Conservation (phyloP, 2,888 invertebrate species). For the Stegana nigrithorax region DNA sequence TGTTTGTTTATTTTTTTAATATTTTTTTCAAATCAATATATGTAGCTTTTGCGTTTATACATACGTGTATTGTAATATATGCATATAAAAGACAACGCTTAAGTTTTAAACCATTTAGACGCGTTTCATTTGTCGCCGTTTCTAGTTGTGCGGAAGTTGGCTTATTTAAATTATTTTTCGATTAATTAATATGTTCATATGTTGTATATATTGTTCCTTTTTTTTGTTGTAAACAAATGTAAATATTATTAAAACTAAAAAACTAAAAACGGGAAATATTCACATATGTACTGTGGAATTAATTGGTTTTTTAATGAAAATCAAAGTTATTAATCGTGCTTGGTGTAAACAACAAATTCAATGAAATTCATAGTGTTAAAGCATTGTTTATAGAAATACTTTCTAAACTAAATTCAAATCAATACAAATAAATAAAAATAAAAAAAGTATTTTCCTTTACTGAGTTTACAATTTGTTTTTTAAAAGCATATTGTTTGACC, state of each 20-base stretch:
- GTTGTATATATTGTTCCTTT: background rate
- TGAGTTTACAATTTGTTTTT: no score
- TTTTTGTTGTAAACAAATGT: background rate
- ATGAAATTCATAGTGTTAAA: no score
- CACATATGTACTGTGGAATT: background rate
- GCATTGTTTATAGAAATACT: no score
- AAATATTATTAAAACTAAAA: background rate
- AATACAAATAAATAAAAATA: no score
- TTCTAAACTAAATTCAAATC: no score
- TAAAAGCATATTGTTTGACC: no score
- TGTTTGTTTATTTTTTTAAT: background rate
- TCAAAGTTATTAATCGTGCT: background rate
- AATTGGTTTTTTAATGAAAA: background rate
- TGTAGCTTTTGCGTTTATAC: no score
- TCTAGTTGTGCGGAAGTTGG: constrained; percentile 8
- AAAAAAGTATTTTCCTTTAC: no score
- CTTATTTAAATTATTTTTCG: no score
- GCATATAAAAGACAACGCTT: background rate
- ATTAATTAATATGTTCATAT: background rate
- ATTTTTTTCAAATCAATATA: background rate
- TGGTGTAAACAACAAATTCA: no score
- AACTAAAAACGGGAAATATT: background rate
- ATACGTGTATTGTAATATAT: constrained; percentile 1
- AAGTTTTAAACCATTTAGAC: constrained; percentile 1
- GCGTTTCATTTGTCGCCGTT: constrained; percentile 1